Percentiles rank a stretch among this genome's conserved stretches.
Evolutionary conservation across 2,797 vertebrate species (phyloP).

Genomic region (Emydoidea blandingii): DNA sequence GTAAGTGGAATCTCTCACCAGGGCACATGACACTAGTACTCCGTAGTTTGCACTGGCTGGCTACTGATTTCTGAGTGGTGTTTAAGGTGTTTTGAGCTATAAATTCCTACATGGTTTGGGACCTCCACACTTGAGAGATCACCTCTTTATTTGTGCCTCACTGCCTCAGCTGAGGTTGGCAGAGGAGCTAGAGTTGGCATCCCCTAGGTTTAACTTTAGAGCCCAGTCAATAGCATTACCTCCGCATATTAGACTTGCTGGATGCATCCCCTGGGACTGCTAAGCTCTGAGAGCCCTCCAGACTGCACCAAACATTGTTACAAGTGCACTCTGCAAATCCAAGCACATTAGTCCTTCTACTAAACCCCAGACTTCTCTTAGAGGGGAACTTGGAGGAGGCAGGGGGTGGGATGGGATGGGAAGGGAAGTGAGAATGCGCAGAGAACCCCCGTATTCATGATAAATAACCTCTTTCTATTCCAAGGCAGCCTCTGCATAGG

Average conservation of each 20-base stretch:
- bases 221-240: not conserved
- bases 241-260: not conserved
- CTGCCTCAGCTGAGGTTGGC: not conserved
- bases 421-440: no score
- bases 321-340: not conserved
- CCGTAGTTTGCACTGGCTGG: not conserved
- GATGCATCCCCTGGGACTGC: not conserved
- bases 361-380: not conserved
- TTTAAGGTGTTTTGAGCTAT: not conserved
- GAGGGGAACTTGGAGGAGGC: not conserved
- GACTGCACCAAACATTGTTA: not conserved
- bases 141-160: not conserved
- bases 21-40: not conserved
- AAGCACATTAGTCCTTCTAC: not conserved
- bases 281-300: not conserved
- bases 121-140: not conserved
- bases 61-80: not conserved
- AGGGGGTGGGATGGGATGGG: no score
- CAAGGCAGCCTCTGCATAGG: not conserved
- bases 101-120: not conserved
- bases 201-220: no score
- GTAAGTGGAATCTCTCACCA: not conserved
- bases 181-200: not conserved
- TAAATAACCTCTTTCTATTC: not conserved
- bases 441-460: not conserved